Evolutionary conservation across 2,797 vertebrate species (phyloP), one percentile per base, ranked within the genome.

Genomic region (Smutsia gigantea): DNA sequence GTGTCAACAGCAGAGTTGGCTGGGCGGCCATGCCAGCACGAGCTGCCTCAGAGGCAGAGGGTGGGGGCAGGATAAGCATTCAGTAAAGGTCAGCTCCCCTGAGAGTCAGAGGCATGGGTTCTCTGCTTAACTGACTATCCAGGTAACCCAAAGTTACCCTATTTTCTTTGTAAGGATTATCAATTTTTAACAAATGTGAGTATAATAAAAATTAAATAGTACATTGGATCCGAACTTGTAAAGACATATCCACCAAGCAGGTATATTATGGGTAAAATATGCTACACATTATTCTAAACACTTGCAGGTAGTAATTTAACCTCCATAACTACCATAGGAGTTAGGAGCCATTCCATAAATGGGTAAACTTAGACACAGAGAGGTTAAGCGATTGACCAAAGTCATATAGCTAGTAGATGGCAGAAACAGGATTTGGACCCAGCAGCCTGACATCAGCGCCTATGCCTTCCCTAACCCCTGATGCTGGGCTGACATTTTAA

Each of bases 131-230:
- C 53, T 49, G 34, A 69, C 25, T 68, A 29, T 9, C 81, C 34
- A 89, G 46, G 53, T 87, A 87, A 78, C 57, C 37, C 82, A 39
- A 69, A 66, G 34, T 91, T 88, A 96, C n/a, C 53, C 8, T 34
- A 53, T 46, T 85, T 71, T 51, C 51, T 37, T 27, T 9, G 13
- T 9, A 87, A 83, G 18, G n/a, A 57, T 72, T 42, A 92, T 14
- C 29, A 17, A 46, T 55, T 90, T 84, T 78, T 95, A 89, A 94
- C 23, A 86, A 88, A 82, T 79, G 37, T 57, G 63, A 90, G 78
- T 46, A 42, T 64, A 64, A 69, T n/a, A 94, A 87, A 91, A 71
- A 66, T 49, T 87, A 72, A 90, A 66, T 37, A 77, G 9, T 66
- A 74, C 42, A 57, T 4, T 19, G 18, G 72, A 74, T 84, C 55